A percentile compares a stretch with the other conserved stretches of the same genome.
These are phyloP conservation scores for Phenganax marumi DNA, from an alignment of 92 coral and sea anemone species.

Conservation along the genomic window DNA sequence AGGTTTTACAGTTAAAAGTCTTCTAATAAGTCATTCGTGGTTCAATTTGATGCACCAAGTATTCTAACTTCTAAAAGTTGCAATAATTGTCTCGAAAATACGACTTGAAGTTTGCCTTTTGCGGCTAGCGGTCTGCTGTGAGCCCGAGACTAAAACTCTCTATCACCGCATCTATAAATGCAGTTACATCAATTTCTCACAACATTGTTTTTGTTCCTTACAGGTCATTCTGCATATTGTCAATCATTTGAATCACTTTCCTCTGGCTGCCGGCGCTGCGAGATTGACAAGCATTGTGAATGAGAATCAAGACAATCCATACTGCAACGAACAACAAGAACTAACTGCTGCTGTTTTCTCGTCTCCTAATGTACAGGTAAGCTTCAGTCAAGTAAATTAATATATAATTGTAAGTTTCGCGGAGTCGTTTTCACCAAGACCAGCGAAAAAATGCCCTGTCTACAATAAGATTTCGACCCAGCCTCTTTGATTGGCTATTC, in stretches of 20 bases:
- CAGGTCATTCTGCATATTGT: slow-evolving; percentile 83
- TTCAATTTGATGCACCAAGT: no score
- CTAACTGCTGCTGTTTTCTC: slow-evolving; percentile 70
- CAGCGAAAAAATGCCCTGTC: no score
- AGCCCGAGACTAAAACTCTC: no score
- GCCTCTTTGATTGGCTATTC: no score
- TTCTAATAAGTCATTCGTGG: no score
- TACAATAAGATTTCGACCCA: no score
- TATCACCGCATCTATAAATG: no score
- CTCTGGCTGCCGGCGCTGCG: slow-evolving; percentile 93
- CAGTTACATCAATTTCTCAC: not conserved
- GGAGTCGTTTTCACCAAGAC: not conserved
- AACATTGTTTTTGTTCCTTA: not conserved
- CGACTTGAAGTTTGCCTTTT: no score
- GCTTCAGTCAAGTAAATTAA: not conserved
- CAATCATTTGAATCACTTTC: slow-evolving; percentile 87
- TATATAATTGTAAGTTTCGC: not conserved
- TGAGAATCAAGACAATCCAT: slow-evolving; percentile 83
- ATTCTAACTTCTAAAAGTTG: no score
- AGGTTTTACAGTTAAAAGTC: no score
- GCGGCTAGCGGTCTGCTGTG: no score
- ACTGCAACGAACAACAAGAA: slow-evolving; percentile 70
- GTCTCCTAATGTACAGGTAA: slow-evolving; percentile 89
- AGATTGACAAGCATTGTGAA: slow-evolving; percentile 79
- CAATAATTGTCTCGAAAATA: no score